Percentiles rank a stretch among this genome's conserved stretches.
Evolutionary conservation across 2,113 vertebrate genomes (phyloP).

Genomic region (Numenius arquata): DNA sequence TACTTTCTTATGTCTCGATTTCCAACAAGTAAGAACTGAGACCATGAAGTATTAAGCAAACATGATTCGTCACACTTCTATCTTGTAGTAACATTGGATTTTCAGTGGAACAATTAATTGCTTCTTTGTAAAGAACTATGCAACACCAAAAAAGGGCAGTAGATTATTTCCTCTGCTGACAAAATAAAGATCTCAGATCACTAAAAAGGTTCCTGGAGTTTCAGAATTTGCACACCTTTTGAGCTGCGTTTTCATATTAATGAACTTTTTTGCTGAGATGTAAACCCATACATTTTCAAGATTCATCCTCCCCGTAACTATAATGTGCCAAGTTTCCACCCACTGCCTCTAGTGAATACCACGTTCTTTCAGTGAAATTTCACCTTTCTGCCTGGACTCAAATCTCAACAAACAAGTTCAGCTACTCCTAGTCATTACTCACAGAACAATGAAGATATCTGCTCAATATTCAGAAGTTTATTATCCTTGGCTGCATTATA

Average conservation of each 20-base stretch:
- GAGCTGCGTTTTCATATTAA: background rate
- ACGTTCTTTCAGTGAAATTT: background rate
- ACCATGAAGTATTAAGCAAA: background rate
- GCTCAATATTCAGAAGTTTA: background rate
- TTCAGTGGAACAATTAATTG: background rate
- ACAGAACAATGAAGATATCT: background rate
- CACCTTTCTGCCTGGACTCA: background rate
- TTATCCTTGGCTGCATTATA: background rate
- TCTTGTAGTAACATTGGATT: background rate
- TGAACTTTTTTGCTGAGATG: background rate
- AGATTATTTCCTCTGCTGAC: background rate
- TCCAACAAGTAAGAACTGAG: background rate
- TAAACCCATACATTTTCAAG: background rate
- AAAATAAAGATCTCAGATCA: background rate
- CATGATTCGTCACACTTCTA: background rate
- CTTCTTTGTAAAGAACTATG: background rate
- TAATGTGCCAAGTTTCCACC: background rate
- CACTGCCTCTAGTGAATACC: background rate
- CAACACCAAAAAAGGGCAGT: background rate
- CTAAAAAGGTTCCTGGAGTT: background rate
- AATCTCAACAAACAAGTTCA: background rate
- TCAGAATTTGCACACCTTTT: background rate
- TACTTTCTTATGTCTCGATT: background rate
- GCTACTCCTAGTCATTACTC: background rate
- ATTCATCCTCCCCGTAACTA: background rate